phyloP scores from a whole-genome alignment of 2,797 vertebrate genomes.

The Pitangus sulphuratus region DNA sequence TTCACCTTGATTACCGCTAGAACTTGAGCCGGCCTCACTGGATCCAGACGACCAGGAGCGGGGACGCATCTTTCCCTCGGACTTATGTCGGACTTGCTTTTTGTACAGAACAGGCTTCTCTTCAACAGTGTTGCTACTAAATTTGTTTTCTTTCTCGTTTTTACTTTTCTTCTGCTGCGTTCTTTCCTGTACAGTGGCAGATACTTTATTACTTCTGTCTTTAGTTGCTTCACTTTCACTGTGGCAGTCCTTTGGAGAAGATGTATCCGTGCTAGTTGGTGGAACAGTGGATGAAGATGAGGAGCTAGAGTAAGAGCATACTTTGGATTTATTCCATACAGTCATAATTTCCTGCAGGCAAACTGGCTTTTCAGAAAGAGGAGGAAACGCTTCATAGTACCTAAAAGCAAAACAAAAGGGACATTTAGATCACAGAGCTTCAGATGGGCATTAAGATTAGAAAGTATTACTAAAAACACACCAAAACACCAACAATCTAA shows the following conservation, averaged over 20 bases:
- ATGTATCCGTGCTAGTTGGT: conserved; percentile 96
- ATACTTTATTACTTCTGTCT: conserved; percentile 79
- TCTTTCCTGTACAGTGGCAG: conserved; percentile 76
- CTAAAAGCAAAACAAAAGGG: conserved; percentile 71
- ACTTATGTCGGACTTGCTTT: conserved; percentile 88
- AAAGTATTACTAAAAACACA: background rate
- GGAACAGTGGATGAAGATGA: conserved; percentile 94
- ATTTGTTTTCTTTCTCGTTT: conserved; percentile 90
- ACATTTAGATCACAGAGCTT: background rate
- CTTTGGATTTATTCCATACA: conserved; percentile 97
- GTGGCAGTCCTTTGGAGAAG: conserved; percentile 96
- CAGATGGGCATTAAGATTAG: background rate
- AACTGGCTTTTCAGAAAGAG: conserved; percentile 96
- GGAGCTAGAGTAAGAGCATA: conserved; percentile 91
- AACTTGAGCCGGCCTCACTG: conserved; percentile 96
- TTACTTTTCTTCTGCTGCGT: conserved; percentile 84
- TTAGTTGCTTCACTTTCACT: conserved; percentile 90
- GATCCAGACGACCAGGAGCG: conserved; percentile 98
- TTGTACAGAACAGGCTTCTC: conserved; percentile 84
- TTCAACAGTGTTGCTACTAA: conserved; percentile 77
- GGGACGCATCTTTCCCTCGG: conserved; percentile 89
- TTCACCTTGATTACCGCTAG: conserved; percentile 91
- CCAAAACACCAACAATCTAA: background rate
- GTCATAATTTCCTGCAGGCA: conserved; percentile 99
- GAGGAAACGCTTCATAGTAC: conserved; percentile 99